Evolutionary conservation across 2,113 vertebrate genomes (phyloP), one percentile per base, ranked within the genome.

Genomic region (Gadus chalcogrammus): DNA sequence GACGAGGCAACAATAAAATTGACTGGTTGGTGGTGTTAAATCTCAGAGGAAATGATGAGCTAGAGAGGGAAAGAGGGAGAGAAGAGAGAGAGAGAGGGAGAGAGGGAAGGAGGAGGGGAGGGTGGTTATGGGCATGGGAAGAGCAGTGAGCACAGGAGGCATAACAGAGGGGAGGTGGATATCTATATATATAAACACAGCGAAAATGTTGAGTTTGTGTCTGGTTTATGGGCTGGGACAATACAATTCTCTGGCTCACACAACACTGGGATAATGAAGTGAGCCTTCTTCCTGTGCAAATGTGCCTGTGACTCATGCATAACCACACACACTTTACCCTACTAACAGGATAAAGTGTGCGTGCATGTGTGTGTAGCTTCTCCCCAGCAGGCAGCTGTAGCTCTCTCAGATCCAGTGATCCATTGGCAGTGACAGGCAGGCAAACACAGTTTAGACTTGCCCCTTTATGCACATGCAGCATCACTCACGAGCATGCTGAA

Each of bases 381-480:
- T 73, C 82, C 64, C 5, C 74, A 74, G 79, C 56, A 73, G 12
- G 66, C 78, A 82, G 82, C 78, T 84, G 79, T 69, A 64, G 73
- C 80, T 75, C 70, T 69, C 61, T 70, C 60, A 18, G 67, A 60
- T 67, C 69, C 69, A 71, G 75, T 80, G 77, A 85, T 87, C 83
- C 81, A 67, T 70, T 78, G 83, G 74, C 24, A 53, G 73, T 82
- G 88, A 90, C 88, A 84, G 79, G 84, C 81, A 79, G 71, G 78
- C 82, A 88, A 86, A 89, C 83, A 83, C 76, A 83, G 82, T 85
- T 85, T 81, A 79, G 84, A 61, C 70, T 81, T 17, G 71, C 77
- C 73, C 83, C 75, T 84, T 83, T 80, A 82, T 82, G 77, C 63
- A 63, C 79, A 83, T 68, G 79, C 77, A 82, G 81, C 77, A 74